Percentiles rank a stretch among this genome's conserved stretches.
Conservation (phyloP, 2,888 invertebrate genomes). For the Galerucella pusilla region DNA sequence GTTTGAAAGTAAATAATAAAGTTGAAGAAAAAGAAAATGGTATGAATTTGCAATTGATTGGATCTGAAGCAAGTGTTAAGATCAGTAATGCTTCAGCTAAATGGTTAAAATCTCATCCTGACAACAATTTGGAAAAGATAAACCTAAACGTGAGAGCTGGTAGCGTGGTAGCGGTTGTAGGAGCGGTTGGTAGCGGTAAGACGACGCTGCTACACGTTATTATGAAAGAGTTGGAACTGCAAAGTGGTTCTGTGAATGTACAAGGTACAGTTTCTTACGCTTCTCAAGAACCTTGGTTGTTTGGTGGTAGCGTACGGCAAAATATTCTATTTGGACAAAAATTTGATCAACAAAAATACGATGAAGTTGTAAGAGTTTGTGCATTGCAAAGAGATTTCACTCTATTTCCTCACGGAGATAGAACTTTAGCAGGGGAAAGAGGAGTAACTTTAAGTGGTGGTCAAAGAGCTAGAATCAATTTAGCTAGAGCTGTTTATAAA, state of each 20-base stretch:
- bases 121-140: conserved; percentile 70
- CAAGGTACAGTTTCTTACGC: conserved; percentile 80
- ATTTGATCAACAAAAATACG: conserved; percentile 75
- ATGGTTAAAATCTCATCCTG: conserved; percentile 66
- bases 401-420: conserved; percentile 80
- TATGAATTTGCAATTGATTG: background rate
- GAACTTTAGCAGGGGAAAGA: conserved; percentile 80
- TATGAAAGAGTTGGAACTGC: conserved; percentile 77
- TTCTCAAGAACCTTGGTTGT: conserved; percentile 87
- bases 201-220: conserved; percentile 67
- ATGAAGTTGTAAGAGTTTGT: conserved; percentile 75
- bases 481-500: conserved; percentile 86
- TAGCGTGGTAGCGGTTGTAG: conserved; percentile 69
- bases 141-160: conserved; percentile 73
- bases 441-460: conserved; percentile 78
- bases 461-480: conserved; percentile 86
- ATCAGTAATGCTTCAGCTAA: conserved; percentile 71
- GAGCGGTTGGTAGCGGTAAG: conserved; percentile 75
- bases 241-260: conserved; percentile 72
- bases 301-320: conserved; percentile 84
- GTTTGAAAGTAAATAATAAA: too few relatives aligned
- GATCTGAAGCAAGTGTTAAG: conserved; percentile 30
- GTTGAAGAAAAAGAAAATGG: background rate
- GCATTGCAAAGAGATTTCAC: conserved; percentile 78
- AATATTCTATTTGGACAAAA: conserved; percentile 89